These are phyloP conservation scores for Tragelaphus strepsiceros DNA, from an alignment of 2,113 vertebrate genomes.

Conservation along the genomic window DNA sequence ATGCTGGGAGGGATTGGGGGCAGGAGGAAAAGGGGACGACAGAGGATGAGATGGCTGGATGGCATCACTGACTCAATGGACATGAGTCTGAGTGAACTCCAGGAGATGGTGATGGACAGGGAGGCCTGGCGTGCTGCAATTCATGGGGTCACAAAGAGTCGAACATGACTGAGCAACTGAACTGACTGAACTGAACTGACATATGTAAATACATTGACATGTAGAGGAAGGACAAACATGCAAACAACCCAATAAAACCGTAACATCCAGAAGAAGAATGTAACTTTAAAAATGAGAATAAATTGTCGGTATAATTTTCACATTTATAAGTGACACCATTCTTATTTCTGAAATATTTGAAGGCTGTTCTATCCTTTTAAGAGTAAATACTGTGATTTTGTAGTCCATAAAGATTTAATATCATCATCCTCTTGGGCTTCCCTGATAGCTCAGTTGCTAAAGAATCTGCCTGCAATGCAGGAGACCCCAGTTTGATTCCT, in stretches of 20 bases:
- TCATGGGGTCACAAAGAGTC: too few species aligned
- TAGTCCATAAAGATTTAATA: constrained; percentile 10
- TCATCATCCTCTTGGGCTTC: neutral
- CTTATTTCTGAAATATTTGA: neutral
- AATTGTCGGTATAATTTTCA: neutral
- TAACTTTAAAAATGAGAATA: neutral
- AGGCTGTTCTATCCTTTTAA: neutral
- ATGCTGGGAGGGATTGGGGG: too few species aligned
- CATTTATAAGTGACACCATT: neutral
- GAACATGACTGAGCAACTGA: too few species aligned
- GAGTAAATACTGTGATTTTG: neutral
- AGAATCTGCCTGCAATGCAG: neutral
- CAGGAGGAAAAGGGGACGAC: too few species aligned
- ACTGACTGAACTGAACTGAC: neutral
- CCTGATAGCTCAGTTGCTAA: neutral
- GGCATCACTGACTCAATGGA: too few species aligned
- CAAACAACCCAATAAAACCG: neutral
- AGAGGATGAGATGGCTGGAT: too few species aligned
- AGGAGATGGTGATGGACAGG: too few species aligned
- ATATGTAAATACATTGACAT: neutral
- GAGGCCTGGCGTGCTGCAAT: too few species aligned
- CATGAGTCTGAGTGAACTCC: too few species aligned
- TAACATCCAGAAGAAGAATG: neutral
- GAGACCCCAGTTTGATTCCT: neutral
- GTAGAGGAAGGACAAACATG: neutral